These are phyloP conservation scores for Macrosoma leucophasiata DNA, from an alignment of 2,888 invertebrate species.

Conservation along the genomic window DNA sequence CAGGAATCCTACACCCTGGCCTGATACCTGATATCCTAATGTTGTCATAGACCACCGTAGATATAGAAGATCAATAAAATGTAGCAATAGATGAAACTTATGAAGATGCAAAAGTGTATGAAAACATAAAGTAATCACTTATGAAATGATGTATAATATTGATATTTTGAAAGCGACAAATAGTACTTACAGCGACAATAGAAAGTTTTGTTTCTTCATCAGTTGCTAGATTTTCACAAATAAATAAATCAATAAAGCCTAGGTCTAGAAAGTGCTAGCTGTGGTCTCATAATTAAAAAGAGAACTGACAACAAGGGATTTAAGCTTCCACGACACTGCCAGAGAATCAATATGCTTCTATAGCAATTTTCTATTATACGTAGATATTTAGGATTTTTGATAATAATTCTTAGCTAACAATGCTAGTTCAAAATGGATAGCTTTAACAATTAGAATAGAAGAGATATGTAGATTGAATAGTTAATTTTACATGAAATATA, in stretches of 20 bases:
- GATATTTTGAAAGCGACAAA: background rate
- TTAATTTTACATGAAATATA: constrained; percentile 3
- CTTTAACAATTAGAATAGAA: constrained; percentile 15
- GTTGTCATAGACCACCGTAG: constrained; percentile 66
- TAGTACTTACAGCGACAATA: no score
- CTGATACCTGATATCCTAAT: constrained; percentile 44
- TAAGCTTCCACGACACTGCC: constrained; percentile 20
- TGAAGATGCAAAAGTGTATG: constrained; percentile 38
- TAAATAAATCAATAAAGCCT: constrained; percentile 11
- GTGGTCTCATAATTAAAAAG: constrained; percentile 20
- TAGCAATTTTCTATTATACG: constrained; percentile 7
- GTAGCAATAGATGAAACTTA: constrained; percentile 36
- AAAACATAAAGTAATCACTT: constrained; percentile 11
- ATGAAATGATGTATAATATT: background rate
- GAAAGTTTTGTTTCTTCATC: constrained; percentile 30
- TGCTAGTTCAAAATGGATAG: constrained; percentile 10
- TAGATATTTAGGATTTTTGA: constrained; percentile 7
- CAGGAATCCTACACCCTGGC: constrained; percentile 60
- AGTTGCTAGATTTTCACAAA: constrained; percentile 19
- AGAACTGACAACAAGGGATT: constrained; percentile 20
- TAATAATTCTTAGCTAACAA: constrained; percentile 9
- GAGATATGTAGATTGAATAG: constrained; percentile 7
- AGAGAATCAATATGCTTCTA: constrained; percentile 15
- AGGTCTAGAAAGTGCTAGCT: constrained; percentile 15
- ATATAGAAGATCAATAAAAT: constrained; percentile 35